These are phyloP conservation scores for Drepana falcataria DNA, from an alignment of 2,888 invertebrate genomes.

Conservation along the genomic window DNA sequence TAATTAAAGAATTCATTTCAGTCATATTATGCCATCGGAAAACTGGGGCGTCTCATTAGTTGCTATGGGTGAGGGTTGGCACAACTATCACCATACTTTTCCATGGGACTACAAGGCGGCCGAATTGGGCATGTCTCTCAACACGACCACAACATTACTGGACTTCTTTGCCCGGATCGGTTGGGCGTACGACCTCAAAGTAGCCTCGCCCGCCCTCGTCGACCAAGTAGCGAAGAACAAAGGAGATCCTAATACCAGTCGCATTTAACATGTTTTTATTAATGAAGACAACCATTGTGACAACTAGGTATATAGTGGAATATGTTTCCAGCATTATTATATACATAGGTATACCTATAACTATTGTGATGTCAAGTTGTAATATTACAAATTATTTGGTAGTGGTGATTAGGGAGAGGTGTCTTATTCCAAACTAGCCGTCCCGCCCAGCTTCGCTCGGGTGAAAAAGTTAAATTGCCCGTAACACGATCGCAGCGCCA, in stretches of 20 bases:
- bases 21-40: constrained; percentile 88
- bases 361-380: no score
- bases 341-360: no score
- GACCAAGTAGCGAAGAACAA: constrained; percentile 71
- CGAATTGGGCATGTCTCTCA: constrained; percentile 86
- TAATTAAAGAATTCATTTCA: constrained; percentile 40
- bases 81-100: constrained; percentile 96
- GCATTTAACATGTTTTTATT: no score
- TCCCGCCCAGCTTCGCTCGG: no score
- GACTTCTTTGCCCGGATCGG: constrained; percentile 84
- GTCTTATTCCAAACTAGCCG: no score
- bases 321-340: no score
- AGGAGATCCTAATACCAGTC: constrained; percentile 46
- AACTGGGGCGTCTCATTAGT: constrained; percentile 85
- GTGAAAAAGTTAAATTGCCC: no score
- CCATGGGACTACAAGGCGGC: constrained; percentile 96
- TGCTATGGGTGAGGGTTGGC: constrained; percentile 93
- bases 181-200: constrained; percentile 88
- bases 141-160: constrained; percentile 83
- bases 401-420: no score
- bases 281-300: no score
- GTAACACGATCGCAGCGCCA: no score
- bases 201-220: constrained; percentile 78
- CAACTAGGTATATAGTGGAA: no score
- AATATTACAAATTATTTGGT: no score